These are phyloP conservation scores for Panopea generosa DNA, from an alignment of 2,888 invertebrate species.

Conservation along the genomic window DNA sequence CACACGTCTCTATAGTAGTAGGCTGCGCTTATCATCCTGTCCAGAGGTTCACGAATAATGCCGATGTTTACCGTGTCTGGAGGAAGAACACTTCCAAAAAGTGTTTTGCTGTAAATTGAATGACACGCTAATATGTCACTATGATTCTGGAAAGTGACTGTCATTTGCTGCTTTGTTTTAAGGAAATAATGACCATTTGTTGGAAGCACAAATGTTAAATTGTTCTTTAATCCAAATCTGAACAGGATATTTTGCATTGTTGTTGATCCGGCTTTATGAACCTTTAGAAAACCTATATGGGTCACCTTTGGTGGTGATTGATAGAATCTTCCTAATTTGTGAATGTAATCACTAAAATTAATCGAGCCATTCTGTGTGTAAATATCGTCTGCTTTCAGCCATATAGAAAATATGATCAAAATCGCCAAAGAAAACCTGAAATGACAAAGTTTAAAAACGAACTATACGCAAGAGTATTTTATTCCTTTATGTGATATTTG, in stretches of 20 bases:
- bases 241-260: slow-evolving; percentile 61
- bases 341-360: too few species aligned
- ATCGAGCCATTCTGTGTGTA: too few species aligned
- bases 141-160: slow-evolving; percentile 19
- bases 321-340: too few species aligned
- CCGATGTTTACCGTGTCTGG: slow-evolving; percentile 53
- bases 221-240: slow-evolving; percentile 51
- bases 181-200: slow-evolving; percentile 14
- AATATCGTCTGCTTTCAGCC: too few species aligned
- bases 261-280: slow-evolving; percentile 63
- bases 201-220: slow-evolving; percentile 60
- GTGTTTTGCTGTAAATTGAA: slow-evolving; percentile 37
- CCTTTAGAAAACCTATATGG: slow-evolving; percentile 65
- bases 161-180: slow-evolving; percentile 23
- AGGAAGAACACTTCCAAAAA: slow-evolving; percentile 49
- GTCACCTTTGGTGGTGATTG: too few species aligned
- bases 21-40: slow-evolving; percentile 53
- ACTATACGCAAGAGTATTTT: too few species aligned
- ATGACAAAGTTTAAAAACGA: too few species aligned
- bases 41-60: slow-evolving; percentile 62
- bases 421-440: too few species aligned
- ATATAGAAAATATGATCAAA: too few species aligned
- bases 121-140: slow-evolving; percentile 66
- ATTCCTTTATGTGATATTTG: too few species aligned
- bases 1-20: slow-evolving; percentile 44